Evolutionary conservation across 1,140 invertebrate species (phyloP).

Genomic region (Drosophila orosa): DNA sequence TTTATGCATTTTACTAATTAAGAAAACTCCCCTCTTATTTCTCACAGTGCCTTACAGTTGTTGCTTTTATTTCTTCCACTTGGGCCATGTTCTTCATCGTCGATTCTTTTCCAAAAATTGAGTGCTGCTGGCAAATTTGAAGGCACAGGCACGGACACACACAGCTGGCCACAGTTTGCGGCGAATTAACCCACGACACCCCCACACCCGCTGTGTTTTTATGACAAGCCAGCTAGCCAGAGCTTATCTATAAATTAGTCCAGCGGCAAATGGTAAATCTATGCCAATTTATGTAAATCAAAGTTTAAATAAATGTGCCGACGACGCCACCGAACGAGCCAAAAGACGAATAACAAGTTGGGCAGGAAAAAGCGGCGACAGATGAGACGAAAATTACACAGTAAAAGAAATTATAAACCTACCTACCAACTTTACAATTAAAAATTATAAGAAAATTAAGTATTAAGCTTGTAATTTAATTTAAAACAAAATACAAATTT

Average conservation of each 20-base stretch:
- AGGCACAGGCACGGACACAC: slow-evolving; percentile 1
- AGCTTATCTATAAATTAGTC: slow-evolving; percentile 65
- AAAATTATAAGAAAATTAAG: not conserved
- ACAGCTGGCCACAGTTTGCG: slow-evolving; percentile 35
- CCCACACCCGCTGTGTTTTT: slow-evolving; percentile 23
- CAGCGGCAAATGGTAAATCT: slow-evolving; percentile 49
- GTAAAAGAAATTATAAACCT: not conserved
- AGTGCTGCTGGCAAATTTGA: slow-evolving; percentile 34
- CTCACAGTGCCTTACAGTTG: not conserved
- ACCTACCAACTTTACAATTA: too few species aligned
- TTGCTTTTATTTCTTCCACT: slow-evolving; percentile 19
- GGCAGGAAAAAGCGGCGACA: not conserved
- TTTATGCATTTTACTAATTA: not conserved
- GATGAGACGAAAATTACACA: slow-evolving; percentile 14
- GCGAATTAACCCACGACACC: slow-evolving; percentile 9
- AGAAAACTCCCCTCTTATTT: not conserved
- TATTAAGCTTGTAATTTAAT: not conserved
- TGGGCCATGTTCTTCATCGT: slow-evolving; percentile 20
- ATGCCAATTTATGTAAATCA: slow-evolving; percentile 72
- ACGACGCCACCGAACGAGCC: not conserved
- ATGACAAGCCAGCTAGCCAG: slow-evolving; percentile 11
- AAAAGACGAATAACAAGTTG: slow-evolving; percentile 23
- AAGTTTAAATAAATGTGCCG: slow-evolving; percentile 66
- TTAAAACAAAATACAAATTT: not conserved
- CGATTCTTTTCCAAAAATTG: slow-evolving; percentile 33